These are phyloP conservation scores for Pimpla rufipes DNA, from an alignment of 2,888 invertebrate species.

Conservation along the genomic window DNA sequence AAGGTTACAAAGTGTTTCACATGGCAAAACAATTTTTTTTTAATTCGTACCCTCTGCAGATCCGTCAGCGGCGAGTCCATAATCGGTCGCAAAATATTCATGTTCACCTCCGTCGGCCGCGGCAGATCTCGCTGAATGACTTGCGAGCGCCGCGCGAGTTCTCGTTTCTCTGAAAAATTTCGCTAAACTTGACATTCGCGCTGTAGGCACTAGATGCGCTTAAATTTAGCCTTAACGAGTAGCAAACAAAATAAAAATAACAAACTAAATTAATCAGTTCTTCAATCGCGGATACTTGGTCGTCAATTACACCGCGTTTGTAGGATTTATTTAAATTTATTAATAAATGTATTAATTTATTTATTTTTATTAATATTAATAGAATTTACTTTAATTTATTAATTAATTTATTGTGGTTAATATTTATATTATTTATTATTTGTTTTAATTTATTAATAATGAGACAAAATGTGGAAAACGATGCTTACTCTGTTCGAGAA, in stretches of 20 bases:
- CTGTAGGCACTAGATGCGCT: not conserved
- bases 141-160: slow-evolving; percentile 92
- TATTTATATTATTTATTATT: no score
- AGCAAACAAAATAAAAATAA: not conserved
- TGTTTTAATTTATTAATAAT: no score
- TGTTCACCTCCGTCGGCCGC: slow-evolving; percentile 92
- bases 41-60: slow-evolving; percentile 89
- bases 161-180: slow-evolving; percentile 87
- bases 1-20: no score
- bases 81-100: slow-evolving; percentile 91
- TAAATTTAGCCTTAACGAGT: not conserved
- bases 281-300: no score
- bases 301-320: no score
- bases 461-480: not conserved
- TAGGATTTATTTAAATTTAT: no score
- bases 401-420: no score
- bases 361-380: no score
- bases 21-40: not conserved
- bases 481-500: slow-evolving; percentile 88
- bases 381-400: no score
- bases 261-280: no score
- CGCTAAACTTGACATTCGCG: slow-evolving; percentile 64
- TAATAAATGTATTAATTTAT: no score
- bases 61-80: slow-evolving; percentile 93
- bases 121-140: slow-evolving; percentile 95